Base-by-base conservation (phyloP, 2,797 vertebrate genomes). In the Sebastes jordani region DNA sequence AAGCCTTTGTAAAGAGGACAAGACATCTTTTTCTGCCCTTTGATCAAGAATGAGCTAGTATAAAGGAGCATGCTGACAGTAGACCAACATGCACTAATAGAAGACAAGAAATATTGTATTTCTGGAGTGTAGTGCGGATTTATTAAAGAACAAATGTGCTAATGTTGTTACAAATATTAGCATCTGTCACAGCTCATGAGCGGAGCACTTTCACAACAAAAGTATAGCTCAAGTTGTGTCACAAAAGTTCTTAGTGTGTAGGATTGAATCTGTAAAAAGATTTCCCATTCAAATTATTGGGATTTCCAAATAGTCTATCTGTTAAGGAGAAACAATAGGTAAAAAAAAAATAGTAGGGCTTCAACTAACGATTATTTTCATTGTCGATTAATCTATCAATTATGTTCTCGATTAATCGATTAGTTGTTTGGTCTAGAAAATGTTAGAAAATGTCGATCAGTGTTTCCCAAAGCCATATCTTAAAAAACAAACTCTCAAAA, bases 401-500 rank as follows among this genome's bases (percentile, higher is more conserved):
- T 18, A 49, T 49, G 18, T 49, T 20, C 46, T 49, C 3, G 18
- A 18, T 49, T 49, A 49, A 49, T 49, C 16, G 18, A 20, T 49
- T 18, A 49, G 18, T 20, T 49, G 18, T 49, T 49, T 49, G 18
- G 46, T 49, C 46, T 49, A 20, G 1, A 20, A 49, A 49, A 49
- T 49, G 3, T 49, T 7, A 49, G 46, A 49, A 49, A 49, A 49
- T 49, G 46, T 49, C 16, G 18, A 20, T 49, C 18, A 49, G 16
- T 49, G 7, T 49, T 49, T 49, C 18, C 46, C 2, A 49, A 49
- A 49, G 46, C 18, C 46, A 86, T 71, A 85, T 71, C 60, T 74
- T 75, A 38, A 84, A 88, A 83, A 88, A 85, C 30, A 13, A 8
- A 63, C 69, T 71, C 72, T 78, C 11, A 62, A 84, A 90, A 87